phyloP scores from a whole-genome alignment of 2,888 invertebrate species.

The Mythimna pallens region DNA sequence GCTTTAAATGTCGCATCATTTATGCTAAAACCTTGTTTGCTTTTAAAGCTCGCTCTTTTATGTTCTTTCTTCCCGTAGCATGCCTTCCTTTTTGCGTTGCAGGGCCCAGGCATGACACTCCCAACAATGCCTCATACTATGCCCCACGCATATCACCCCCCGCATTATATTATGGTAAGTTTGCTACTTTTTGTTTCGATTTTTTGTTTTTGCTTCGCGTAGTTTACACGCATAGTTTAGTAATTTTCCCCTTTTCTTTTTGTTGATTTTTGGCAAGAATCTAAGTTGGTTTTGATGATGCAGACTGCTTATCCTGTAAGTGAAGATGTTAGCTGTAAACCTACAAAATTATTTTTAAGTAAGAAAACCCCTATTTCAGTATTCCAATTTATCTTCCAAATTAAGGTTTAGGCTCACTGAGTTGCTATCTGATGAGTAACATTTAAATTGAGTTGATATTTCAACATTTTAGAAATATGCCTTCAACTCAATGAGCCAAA shows the following conservation, averaged over 20 bases:
- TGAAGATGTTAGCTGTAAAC: slow-evolving; percentile 11
- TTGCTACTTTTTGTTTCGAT: slow-evolving; percentile 53
- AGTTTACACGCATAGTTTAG: slow-evolving; percentile 58
- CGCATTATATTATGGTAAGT: slow-evolving; percentile 91
- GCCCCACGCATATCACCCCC: slow-evolving; percentile 90
- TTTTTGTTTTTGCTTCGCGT: slow-evolving; percentile 56
- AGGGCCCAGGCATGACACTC: slow-evolving; percentile 90
- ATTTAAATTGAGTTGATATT: not conserved
- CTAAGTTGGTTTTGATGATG: slow-evolving; percentile 19
- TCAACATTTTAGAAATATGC: not conserved
- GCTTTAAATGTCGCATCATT: slow-evolving; percentile 75
- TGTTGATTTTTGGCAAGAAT: slow-evolving; percentile 14
- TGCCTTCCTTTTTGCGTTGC: slow-evolving; percentile 87
- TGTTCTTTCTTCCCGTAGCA: slow-evolving; percentile 83
- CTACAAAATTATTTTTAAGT: not conserved
- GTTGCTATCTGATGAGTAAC: not conserved
- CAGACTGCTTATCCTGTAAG: slow-evolving; percentile 12
- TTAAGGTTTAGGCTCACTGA: slow-evolving; percentile 23
- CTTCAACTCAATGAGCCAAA: slow-evolving; percentile 3
- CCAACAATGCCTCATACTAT: slow-evolving; percentile 89
- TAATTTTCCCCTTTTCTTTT: slow-evolving; percentile 7
- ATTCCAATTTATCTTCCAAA: not conserved
- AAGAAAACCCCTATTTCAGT: slow-evolving; percentile 13
- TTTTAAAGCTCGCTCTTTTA: slow-evolving; percentile 69
- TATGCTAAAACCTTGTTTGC: slow-evolving; percentile 63